Evolutionary conservation across 2,888 invertebrate genomes (phyloP), one percentile per base, ranked within the genome.

Genomic region (Drosophila neutralis): DNA sequence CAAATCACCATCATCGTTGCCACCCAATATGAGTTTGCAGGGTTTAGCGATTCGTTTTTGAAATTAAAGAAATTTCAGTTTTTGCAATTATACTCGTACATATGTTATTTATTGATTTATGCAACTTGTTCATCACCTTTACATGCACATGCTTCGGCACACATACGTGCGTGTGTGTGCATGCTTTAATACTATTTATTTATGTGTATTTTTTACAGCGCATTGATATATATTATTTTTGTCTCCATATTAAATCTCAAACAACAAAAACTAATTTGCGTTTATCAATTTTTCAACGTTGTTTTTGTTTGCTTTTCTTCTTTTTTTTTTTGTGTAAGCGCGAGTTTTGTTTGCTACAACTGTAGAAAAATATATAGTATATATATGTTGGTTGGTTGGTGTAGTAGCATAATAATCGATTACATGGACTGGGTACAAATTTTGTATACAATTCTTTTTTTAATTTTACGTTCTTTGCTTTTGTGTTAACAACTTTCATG

Each of bases 381-480:
- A 75, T 87, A 71, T 85, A 61, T 82, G 73, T 73, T 64, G 64
- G 80, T 83, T 82, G 83, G 38, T 80, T 70, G 45, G 64, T 83
- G 65, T 82, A 77, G 77, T 88, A 89, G 89, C 80, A 81, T 83
- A 65, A 72, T 86, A 76, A 80, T 75, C 66, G 89, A 87, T 90
- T 87, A 90, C 71, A 90, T 87, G 90, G 87, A 87, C 90, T 89
- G 87, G 87, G 87, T 85, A 85, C 73, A 85, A 89, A 83, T 80
- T 69, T 81, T 85, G 90, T 85, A 85, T 87, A 85, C 90, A 87
- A 78, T 89, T 87, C 29, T 73, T 61, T 58, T 56, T 27, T 27
- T 54, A 33, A 53, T 24, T 24, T 42, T 71, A 64, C 27, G 21
- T 51, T 58, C 27, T 49, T 53, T 35, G 38, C 48, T 54, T 76